Evolutionary conservation across 2,888 invertebrate genomes (phyloP), one percentile per base, ranked within the genome.

Genomic region (Mallateleia sp.): DNA sequence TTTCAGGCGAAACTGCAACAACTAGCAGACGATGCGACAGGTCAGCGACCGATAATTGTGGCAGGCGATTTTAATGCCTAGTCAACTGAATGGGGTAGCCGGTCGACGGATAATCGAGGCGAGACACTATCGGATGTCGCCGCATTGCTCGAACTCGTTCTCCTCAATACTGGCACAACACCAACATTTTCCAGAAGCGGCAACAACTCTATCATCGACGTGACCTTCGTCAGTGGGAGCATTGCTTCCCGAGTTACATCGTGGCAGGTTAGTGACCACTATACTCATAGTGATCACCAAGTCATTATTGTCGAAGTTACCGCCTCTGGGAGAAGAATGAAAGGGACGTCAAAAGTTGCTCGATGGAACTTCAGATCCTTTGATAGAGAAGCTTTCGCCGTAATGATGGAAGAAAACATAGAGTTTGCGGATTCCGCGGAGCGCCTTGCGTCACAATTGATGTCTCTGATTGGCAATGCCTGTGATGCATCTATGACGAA

Each of bases 11-110:
- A n/a, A n/a, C n/a, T n/a, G n/a, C n/a, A n/a, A n/a, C n/a, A n/a
- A 50, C 24, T 89, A 4, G 67, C 32, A 34, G 67, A 58, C 11
- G 83, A 86, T 42, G 45, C 72, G 9, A 38, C 25, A 18, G 75
- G 52, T 7, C 67, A 69, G 6, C 28, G 14, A 11, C 85, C 83
- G 2, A 62, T 81, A 0, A 82, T 85, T 18, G 87, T 87, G 8
- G 83, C 84, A 18, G 87, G 82, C 0, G 85, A 85, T 56, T 85
- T 87, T 54, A 85, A 88, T 54, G 71, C 85, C 18, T 81, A 77
- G 80, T 85, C 82, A 3, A 72, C 60, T 2, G 88, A 88, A 28
- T 84, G 90, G 89, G 85, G 89, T n/a, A 88, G 85, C 72, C 67
- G 77, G 22, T 28, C 47, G 34, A 89, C 85, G 2, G 87, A 75